Evolutionary conservation across 1,140 invertebrate species (phyloP).

Genomic region (Oreohelix idahoensis): DNA sequence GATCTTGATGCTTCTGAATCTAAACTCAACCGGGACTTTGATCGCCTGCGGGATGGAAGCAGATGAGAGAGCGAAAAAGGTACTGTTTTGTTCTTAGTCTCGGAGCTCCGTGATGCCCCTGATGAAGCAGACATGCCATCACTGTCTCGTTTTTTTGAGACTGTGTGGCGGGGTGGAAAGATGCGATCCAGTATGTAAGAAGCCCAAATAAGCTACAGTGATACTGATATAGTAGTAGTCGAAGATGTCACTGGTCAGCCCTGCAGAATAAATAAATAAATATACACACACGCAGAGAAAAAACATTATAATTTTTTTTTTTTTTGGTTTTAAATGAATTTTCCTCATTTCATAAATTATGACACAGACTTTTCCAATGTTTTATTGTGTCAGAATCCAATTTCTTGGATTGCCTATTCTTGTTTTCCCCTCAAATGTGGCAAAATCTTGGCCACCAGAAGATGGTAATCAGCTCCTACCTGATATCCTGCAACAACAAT

Average conservation of each 20-base stretch:
- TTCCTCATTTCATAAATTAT: no score
- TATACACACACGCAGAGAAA: no score
- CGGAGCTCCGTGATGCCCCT: slow-evolving; percentile 59
- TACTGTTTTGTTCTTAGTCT: slow-evolving; percentile 52
- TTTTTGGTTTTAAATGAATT: no score
- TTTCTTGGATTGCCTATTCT: no score
- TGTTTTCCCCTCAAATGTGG: no score
- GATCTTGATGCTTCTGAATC: slow-evolving; percentile 57
- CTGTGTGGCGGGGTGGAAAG: slow-evolving; percentile 20
- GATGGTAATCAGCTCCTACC: no score
- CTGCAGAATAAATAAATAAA: neutral
- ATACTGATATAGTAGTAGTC: neutral
- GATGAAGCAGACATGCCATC: slow-evolving; percentile 65
- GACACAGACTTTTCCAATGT: no score
- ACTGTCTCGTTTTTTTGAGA: slow-evolving; percentile 56
- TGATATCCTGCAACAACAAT: no score
- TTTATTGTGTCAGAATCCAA: no score
- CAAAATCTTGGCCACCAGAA: no score
- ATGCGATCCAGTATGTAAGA: slow-evolving; percentile 30
- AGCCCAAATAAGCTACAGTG: neutral
- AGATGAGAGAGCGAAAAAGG: slow-evolving; percentile 64
- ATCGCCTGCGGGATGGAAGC: slow-evolving; percentile 55
- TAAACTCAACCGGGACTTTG: slow-evolving; percentile 61
- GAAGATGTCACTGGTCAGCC: neutral
- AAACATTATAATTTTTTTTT: no score